Conservation (phyloP, 2,113 vertebrate genomes). For the Elanoides forficatus region DNA sequence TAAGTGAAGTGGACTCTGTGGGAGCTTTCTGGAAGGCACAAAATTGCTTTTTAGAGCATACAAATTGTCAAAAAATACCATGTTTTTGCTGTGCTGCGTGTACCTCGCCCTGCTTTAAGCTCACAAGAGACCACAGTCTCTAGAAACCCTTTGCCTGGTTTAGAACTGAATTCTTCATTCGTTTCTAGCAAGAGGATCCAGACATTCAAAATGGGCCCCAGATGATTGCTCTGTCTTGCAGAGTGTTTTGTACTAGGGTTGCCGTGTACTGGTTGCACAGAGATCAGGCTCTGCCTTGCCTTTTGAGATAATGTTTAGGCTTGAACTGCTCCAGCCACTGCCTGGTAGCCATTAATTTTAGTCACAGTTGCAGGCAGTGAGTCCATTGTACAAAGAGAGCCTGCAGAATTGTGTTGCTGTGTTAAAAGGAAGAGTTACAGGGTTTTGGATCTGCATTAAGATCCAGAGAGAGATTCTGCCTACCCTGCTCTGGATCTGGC, state of each 20-base stretch:
- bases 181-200: not conserved
- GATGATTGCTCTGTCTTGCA: not conserved
- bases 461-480: not conserved
- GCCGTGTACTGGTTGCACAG: not conserved
- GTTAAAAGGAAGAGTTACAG: not conserved
- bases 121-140: not conserved
- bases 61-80: not conserved
- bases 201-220: not conserved
- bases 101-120: not conserved
- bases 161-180: not conserved
- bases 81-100: not conserved
- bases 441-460: not conserved
- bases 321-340: not conserved
- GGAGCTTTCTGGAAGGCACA: not conserved
- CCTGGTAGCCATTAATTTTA: not conserved
- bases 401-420: not conserved
- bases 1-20: not conserved
- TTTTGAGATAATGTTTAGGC: not conserved
- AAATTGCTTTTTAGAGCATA: slow-evolving; percentile 16
- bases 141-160: not conserved
- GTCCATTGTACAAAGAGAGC: not conserved
- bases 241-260: not conserved
- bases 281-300: not conserved
- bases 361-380: not conserved
- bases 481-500: not conserved